A percentile compares a stretch with the other conserved stretches of the same genome.
Evolutionary conservation across 2,113 vertebrate species (phyloP).

Genomic region (Ctenomys sociabilis): DNA sequence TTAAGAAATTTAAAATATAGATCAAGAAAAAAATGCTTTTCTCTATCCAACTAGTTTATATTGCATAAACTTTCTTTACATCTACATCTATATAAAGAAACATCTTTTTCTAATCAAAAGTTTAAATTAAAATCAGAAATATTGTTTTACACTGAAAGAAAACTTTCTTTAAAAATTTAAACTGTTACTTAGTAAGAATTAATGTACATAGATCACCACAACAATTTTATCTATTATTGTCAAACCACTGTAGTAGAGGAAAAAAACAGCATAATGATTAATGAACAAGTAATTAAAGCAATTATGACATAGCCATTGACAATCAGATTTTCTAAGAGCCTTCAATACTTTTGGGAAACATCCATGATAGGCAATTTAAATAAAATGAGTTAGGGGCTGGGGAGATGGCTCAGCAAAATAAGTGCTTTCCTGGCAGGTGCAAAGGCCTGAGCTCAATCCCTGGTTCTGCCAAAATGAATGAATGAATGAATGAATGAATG

Average conservation of each 20-base stretch:
- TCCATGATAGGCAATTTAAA: neutral
- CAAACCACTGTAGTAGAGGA: neutral
- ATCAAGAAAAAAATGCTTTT: neutral
- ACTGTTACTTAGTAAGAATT: constrained; percentile 13
- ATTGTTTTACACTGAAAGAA: constrained; percentile 32
- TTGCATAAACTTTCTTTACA: neutral
- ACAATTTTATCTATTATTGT: constrained; percentile 21
- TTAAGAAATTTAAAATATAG: constrained; percentile 30
- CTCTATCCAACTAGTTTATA: neutral
- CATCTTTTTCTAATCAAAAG: neutral
- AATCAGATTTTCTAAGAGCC: neutral
- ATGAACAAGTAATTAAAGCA: neutral
- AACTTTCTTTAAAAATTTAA: constrained; percentile 49
- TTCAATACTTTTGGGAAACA: constrained; percentile 2
- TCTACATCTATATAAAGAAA: constrained; percentile 25
- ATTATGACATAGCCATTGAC: neutral
- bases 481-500: neutral
- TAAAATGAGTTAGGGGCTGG: neutral
- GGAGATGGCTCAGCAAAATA: too few species aligned
- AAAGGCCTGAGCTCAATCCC: too few species aligned
- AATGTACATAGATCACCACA: neutral
- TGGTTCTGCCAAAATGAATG: neutral
- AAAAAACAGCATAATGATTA: neutral
- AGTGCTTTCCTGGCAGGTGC: too few species aligned
- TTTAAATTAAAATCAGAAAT: neutral